A percentile compares a stretch with the other conserved stretches of the same genome.
phyloP scores from a whole-genome alignment of 2,113 vertebrate genomes.

The Rallus limicola region DNA sequence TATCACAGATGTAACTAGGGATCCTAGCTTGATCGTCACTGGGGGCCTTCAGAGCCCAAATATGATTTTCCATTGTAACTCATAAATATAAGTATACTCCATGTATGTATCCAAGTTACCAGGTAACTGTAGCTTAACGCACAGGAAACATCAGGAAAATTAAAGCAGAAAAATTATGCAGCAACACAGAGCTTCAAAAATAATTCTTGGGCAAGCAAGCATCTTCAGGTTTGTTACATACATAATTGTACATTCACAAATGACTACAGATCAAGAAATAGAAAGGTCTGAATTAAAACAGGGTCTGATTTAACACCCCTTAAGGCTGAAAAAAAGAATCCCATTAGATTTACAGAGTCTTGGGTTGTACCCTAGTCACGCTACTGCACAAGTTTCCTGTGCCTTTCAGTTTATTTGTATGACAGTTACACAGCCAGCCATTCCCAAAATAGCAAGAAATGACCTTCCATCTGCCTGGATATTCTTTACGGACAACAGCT shows the following conservation, averaged over 20 bases:
- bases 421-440: rapidly evolving
- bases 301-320: background rate
- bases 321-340: background rate
- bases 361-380: background rate
- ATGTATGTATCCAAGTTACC: background rate
- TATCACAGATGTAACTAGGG: background rate
- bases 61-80: background rate
- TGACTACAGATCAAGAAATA: background rate
- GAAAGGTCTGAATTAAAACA: background rate
- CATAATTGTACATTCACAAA: background rate
- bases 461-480: background rate
- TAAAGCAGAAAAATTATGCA: background rate
- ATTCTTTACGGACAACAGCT: background rate
- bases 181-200: background rate
- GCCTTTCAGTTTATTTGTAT: background rate
- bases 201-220: background rate
- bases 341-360: background rate
- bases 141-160: background rate
- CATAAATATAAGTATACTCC: background rate
- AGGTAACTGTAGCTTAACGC: background rate
- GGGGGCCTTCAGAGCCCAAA: background rate
- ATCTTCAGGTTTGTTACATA: background rate
- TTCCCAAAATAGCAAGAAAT: background rate
- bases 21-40: background rate
- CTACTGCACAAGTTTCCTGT: rapidly evolving